phyloP scores from a whole-genome alignment of 2,888 invertebrate species.

The Caenorhabditis doughertyi region DNA sequence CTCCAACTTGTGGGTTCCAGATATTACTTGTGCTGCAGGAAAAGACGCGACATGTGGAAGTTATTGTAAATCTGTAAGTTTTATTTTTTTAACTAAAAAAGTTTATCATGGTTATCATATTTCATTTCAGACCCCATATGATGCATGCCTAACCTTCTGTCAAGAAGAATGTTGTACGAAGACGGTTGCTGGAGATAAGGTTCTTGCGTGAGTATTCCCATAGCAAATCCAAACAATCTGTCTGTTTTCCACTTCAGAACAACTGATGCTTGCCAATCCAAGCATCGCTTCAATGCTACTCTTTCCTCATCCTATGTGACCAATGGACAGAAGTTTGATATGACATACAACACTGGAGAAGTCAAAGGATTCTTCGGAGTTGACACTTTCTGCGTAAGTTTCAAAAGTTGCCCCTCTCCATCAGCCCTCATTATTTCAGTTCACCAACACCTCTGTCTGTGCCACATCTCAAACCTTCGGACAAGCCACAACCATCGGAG shows the following conservation, averaged over 20 bases:
- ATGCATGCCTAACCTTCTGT: constrained; percentile 72
- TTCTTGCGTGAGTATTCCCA: constrained; percentile 38
- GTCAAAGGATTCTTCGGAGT: constrained; percentile 74
- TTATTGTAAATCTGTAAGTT: constrained; percentile 63
- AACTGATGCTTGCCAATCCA: constrained; percentile 69
- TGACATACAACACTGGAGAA: constrained; percentile 78
- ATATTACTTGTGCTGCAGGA: constrained; percentile 65
- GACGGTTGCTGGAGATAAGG: constrained; percentile 23
- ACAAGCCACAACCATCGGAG: constrained; percentile 84
- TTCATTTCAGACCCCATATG: constrained; percentile 63
- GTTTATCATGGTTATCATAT: too few relatives aligned
- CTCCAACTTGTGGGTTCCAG: constrained; percentile 75
- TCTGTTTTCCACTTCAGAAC: constrained; percentile 2
- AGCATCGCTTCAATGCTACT: constrained; percentile 70
- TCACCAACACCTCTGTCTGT: constrained; percentile 75
- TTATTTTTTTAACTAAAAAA: too few relatives aligned
- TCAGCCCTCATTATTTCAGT: constrained; percentile 58
- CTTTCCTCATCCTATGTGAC: constrained; percentile 66
- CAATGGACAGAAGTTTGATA: constrained; percentile 69
- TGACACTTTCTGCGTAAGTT: constrained; percentile 75
- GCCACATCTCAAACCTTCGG: constrained; percentile 84
- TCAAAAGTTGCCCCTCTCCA: neutral
- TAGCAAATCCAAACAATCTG: neutral
- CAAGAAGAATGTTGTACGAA: constrained; percentile 66
- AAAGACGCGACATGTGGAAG: constrained; percentile 62